A percentile compares a stretch with the other conserved stretches of the same genome.
phyloP scores from a whole-genome alignment of 2,113 vertebrate genomes.

The Zeus faber region DNA sequence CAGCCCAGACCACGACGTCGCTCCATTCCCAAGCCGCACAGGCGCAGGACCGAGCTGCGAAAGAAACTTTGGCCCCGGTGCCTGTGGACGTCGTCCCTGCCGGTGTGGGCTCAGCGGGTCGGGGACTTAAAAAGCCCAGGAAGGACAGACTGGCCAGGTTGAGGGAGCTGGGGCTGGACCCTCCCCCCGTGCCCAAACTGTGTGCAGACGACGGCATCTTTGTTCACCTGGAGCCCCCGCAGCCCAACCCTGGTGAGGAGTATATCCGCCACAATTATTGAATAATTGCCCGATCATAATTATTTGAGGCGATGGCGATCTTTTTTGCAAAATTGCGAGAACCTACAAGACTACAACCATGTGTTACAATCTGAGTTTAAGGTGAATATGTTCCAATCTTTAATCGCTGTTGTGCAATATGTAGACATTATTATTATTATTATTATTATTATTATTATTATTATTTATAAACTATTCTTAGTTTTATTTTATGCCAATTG shows the following conservation, averaged over 20 bases:
- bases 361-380: no score
- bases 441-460: no score
- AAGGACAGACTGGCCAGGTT: constrained; percentile 82
- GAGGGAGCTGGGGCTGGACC: constrained; percentile 84
- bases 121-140: constrained; percentile 58
- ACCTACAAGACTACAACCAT: no score
- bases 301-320: no score
- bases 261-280: no score
- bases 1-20: neutral
- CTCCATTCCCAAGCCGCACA: constrained; percentile 7
- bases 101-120: constrained; percentile 1
- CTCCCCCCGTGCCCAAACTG: constrained; percentile 83
- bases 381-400: no score
- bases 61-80: constrained; percentile 12
- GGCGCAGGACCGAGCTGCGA: neutral
- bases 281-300: no score
- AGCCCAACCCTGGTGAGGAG: constrained; percentile 79
- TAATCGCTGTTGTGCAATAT: no score
- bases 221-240: constrained; percentile 82
- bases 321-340: no score
- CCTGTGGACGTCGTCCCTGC: constrained; percentile 1
- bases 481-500: no score
- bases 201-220: constrained; percentile 81
- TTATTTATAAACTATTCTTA: no score
- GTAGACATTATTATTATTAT: no score